Base-by-base conservation (phyloP, 2,888 invertebrate species). In the Monopis laevigella region DNA sequence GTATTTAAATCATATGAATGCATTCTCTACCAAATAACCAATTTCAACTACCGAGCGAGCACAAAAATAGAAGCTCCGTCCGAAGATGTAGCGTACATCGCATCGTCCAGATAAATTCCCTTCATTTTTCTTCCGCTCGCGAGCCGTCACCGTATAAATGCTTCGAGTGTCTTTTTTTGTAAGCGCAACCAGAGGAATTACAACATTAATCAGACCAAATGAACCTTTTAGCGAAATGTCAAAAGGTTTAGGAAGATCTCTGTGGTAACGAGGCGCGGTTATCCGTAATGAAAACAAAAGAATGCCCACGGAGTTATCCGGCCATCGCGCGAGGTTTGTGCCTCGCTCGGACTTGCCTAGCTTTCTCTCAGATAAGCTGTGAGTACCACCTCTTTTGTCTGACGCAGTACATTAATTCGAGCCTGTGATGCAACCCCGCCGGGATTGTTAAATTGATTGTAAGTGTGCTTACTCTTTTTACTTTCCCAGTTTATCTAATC, bases 181-280 rank as follows among this genome's bases (percentile, higher is more conserved):
- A 58, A 58, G 56, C 58, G 51, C 59, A 57, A 61, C 63, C 59
- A 54, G 63, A 67, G 59, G 65, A 71, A 74, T 75, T 72, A 69
- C 67, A 57, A 56, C 68, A 77, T 73, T 71, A 70, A 70, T 77
- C 74, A 73, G 60, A 52, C 53, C 56, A 73, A 73, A 77, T 73
- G 66, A 72, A 72, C 68, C 69, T 74, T 72, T 75, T 72, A 73
- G 67, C 66, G 62, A 66, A 70, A 72, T 66, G 71, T 75, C 72
- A 73, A 70, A 74, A 73, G 68, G 70, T 63, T 70, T 65, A 63
- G 59, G 56, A 55, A 66, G 62, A 69, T 73, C 61, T 62, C 54
- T 42, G 53, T 48, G 47, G 58, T 61, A 66, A 68, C 62, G 65
- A 67, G 62, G 51, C 50, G 58, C 53, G 60, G 58, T 66, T 65